Percentiles rank a stretch among this genome's conserved stretches.
Evolutionary conservation across 2,888 invertebrate genomes (phyloP).

Genomic region (Cryptus armator): DNA sequence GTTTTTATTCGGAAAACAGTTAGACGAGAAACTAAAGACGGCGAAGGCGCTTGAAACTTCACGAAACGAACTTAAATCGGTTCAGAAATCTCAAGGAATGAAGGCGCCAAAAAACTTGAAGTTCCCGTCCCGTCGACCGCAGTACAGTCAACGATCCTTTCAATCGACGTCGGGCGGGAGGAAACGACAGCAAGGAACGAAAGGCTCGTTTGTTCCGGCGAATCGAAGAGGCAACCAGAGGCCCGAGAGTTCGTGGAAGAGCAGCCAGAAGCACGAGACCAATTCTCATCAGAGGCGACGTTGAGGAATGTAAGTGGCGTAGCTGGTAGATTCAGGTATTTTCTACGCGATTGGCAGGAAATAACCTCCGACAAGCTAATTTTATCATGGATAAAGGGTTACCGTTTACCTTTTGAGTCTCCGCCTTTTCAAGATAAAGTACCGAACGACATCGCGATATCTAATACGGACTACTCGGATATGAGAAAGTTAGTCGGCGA

Average conservation of each 20-base stretch:
- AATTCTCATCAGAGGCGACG: conserved; percentile 15
- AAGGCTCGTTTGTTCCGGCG: not conserved
- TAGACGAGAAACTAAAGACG: not conserved
- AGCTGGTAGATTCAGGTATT: conserved; percentile 50
- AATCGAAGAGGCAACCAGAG: too few species aligned
- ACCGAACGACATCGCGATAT: not conserved
- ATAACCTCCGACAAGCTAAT: conserved; percentile 36
- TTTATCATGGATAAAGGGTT: conserved; percentile 38
- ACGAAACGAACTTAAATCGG: conserved; percentile 16
- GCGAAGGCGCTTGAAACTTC: not conserved
- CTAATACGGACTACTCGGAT: not conserved
- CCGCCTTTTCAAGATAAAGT: not conserved
- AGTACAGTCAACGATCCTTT: not conserved
- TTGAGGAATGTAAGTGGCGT: conserved; percentile 43
- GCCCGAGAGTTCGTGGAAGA: too few species aligned
- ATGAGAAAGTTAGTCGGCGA: not conserved
- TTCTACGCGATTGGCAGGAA: conserved; percentile 24
- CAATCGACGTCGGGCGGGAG: conserved; percentile 6
- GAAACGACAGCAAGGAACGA: conserved; percentile 1
- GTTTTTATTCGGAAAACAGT: not conserved
- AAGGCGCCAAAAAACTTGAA: conserved; percentile 60
- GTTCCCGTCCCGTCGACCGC: conserved; percentile 41
- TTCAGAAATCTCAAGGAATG: not conserved
- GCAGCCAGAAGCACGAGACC: not conserved
- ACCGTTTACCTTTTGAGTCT: conserved; percentile 27